These are phyloP conservation scores for Clusia tigrina DNA, from an alignment of 2,888 invertebrate species.

Conservation along the genomic window DNA sequence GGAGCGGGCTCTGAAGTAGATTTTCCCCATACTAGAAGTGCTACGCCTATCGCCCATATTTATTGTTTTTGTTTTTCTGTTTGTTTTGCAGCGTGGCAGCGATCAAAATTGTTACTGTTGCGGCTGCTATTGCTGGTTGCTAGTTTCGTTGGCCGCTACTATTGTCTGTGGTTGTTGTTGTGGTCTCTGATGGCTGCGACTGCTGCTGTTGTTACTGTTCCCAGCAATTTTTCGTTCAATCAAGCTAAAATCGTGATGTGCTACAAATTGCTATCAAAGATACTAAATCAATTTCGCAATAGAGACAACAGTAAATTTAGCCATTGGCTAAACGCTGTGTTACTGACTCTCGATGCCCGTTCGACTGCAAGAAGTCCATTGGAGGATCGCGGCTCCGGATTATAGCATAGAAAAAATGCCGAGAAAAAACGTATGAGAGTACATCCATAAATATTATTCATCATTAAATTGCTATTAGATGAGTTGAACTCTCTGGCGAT, in stretches of 20 bases:
- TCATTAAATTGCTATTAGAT: not conserved
- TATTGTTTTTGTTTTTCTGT: too few species aligned
- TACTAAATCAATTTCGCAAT: constrained; percentile 26
- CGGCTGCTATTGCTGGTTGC: not conserved
- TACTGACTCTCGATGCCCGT: not conserved
- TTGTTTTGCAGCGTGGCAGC: too few species aligned
- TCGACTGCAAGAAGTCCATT: too few species aligned
- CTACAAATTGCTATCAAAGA: constrained; percentile 27
- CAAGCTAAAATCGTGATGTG: constrained; percentile 28
- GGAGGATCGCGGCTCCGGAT: not conserved
- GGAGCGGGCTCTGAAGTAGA: too few species aligned
- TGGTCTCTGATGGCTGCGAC: not conserved
- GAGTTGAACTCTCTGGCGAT: not conserved
- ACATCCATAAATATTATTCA: constrained; percentile 2
- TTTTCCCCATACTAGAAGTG: too few species aligned
- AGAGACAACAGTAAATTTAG: constrained; percentile 11
- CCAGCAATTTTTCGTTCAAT: constrained; percentile 12
- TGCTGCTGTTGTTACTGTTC: constrained; percentile 10
- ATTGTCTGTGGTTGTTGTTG: not conserved
- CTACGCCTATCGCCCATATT: too few species aligned
- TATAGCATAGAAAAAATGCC: not conserved
- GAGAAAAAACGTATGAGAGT: not conserved
- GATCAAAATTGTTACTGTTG: not conserved
- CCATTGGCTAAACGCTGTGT: constrained; percentile 7
- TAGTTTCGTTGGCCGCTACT: not conserved